A percentile compares a stretch with the other conserved stretches of the same genome.
Evolutionary conservation across 2,113 vertebrate species (phyloP).

Genomic region (Cebus imitator): DNA sequence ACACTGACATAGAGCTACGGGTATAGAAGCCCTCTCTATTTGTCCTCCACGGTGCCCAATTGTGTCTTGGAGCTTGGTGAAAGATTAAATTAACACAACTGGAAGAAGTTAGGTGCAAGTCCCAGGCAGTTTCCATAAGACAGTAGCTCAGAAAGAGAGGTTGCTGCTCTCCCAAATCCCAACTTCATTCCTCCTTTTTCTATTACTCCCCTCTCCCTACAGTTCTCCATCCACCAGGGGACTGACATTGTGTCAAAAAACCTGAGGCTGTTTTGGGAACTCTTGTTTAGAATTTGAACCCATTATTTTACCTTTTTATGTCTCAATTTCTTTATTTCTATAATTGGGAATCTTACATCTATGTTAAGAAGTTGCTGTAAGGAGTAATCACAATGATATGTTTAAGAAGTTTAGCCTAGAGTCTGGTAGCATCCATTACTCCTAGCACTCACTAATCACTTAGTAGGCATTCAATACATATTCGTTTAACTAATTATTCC

Average conservation of each 20-base stretch:
- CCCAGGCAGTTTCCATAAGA: background rate
- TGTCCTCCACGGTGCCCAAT: background rate
- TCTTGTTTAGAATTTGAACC: background rate
- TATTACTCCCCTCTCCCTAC: too few species aligned
- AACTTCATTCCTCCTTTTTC: background rate
- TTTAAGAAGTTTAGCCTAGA: background rate
- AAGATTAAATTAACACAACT: background rate
- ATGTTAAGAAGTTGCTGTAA: background rate
- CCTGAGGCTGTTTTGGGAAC: background rate
- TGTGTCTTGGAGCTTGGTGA: background rate
- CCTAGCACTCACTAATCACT: background rate
- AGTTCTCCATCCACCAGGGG: background rate
- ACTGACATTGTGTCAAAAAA: background rate
- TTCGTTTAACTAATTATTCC: conserved; percentile 1
- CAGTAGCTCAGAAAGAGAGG: background rate
- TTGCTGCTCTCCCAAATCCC: background rate
- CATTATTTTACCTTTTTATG: background rate
- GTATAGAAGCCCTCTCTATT: background rate
- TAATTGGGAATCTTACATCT: background rate
- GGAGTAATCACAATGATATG: background rate
- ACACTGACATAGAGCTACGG: fast-evolving
- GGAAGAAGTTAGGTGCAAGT: background rate
- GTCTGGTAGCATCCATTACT: background rate
- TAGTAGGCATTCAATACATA: conserved; percentile 24
- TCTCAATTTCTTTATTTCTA: background rate